Percentiles rank a stretch among this genome's conserved stretches.
These are phyloP conservation scores for Pandemis corylana DNA, from an alignment of 2,888 invertebrate species.

Conservation along the genomic window DNA sequence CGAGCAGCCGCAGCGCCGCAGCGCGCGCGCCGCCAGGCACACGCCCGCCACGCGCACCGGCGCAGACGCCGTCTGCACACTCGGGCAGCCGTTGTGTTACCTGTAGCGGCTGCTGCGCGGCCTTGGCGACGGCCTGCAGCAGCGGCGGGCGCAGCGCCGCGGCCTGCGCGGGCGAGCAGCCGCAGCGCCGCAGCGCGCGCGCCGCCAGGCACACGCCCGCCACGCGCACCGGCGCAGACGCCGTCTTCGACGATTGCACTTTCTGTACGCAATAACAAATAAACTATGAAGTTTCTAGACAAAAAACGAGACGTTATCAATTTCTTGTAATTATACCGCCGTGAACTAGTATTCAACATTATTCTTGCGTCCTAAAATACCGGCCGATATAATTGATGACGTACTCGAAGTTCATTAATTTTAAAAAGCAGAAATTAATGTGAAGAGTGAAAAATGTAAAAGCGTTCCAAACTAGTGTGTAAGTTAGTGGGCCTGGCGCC, in stretches of 20 bases:
- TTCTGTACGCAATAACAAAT: slow-evolving; percentile 76
- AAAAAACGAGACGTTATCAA: not conserved
- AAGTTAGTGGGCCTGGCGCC: not conserved
- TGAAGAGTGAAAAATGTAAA: no score
- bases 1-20: slow-evolving; percentile 71
- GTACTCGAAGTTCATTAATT: no score
- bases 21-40: slow-evolving; percentile 88
- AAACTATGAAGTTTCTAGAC: not conserved
- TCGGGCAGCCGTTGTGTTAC: slow-evolving; percentile 56
- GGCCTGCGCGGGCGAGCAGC: slow-evolving; percentile 62
- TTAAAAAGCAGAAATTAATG: no score
- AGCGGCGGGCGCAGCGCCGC: slow-evolving; percentile 86
- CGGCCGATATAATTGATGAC: no score
- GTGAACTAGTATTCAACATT: no score
- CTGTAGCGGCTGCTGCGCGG: slow-evolving; percentile 90
- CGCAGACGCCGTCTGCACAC: slow-evolving; percentile 91
- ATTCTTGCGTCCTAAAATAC: no score
- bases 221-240: slow-evolving; percentile 90
- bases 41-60: slow-evolving; percentile 92
- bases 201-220: slow-evolving; percentile 92
- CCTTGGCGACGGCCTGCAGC: slow-evolving; percentile 89
- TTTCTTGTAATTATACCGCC: no score
- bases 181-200: slow-evolving; percentile 83
- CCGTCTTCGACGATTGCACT: slow-evolving; percentile 90
- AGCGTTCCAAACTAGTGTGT: not conserved